phyloP scores from a whole-genome alignment of 2,888 invertebrate species.

The Tridacna gigas region DNA sequence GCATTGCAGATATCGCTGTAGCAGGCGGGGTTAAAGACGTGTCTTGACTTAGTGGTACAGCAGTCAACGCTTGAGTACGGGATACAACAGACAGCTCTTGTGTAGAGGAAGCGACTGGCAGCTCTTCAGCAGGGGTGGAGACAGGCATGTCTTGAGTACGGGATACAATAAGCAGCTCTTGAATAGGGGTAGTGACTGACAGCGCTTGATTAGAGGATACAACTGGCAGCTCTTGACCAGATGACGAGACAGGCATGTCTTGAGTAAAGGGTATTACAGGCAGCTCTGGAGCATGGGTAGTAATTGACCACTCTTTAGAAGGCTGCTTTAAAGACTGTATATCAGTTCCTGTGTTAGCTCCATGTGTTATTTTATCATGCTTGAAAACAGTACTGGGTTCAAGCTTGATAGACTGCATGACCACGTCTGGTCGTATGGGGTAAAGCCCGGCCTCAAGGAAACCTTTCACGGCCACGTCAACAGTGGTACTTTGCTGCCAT shows the following conservation, averaged over 20 bases:
- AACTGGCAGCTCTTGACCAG: background rate
- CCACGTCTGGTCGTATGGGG: constrained; percentile 11
- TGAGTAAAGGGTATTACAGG: background rate
- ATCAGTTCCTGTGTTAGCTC: too few relatives aligned
- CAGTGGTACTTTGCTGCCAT: constrained; percentile 44
- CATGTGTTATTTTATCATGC: background rate
- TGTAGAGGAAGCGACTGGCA: too few relatives aligned
- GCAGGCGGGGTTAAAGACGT: too few relatives aligned
- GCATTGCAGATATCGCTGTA: too few relatives aligned
- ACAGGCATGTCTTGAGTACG: too few relatives aligned
- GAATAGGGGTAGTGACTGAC: too few relatives aligned
- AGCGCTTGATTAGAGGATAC: background rate
- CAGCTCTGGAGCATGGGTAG: background rate
- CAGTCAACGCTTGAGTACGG: too few relatives aligned
- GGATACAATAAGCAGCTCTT: too few relatives aligned
- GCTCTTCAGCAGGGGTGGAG: too few relatives aligned
- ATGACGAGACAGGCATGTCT: background rate
- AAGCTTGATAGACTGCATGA: constrained; percentile 24
- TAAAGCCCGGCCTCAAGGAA: constrained; percentile 41
- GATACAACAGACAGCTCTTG: too few relatives aligned
- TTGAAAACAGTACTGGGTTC: constrained; percentile 25
- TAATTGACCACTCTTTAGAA: background rate
- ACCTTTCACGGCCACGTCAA: constrained; percentile 48
- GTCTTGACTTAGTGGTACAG: too few relatives aligned
- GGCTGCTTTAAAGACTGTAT: too few relatives aligned